phyloP scores from a whole-genome alignment of 2,888 invertebrate species.

The Cryptocheilus praepositus region DNA sequence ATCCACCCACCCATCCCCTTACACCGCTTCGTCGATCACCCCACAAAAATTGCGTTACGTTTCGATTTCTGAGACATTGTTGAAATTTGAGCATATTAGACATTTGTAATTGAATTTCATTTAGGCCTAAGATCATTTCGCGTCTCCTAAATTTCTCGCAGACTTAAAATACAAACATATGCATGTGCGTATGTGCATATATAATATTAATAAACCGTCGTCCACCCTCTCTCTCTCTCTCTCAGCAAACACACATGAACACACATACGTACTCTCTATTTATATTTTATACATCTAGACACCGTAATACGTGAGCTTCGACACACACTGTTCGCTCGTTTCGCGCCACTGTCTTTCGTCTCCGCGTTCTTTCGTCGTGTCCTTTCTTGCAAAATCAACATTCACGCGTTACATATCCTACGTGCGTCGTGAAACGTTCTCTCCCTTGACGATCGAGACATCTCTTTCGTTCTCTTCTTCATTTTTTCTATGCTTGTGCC shows the following conservation, averaged over 20 bases:
- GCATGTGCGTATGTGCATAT: conserved; percentile 34
- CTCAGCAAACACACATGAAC: conserved; percentile 1
- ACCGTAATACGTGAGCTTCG: conserved; percentile 45
- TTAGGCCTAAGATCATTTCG: conserved; percentile 60
- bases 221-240: conserved; percentile 3
- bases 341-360: conserved; percentile 6
- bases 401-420: conserved; percentile 4
- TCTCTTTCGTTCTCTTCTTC: neutral
- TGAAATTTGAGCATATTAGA: conserved; percentile 70
- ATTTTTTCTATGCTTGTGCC: neutral
- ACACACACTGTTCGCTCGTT: conserved; percentile 7
- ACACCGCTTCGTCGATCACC: conserved; percentile 9
- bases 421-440: conserved; percentile 8
- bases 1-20: neutral
- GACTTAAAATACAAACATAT: conserved; percentile 52
- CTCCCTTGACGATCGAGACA: neutral
- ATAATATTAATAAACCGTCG: conserved; percentile 26
- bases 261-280: conserved; percentile 26
- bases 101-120: conserved; percentile 67
- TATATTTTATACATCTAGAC: conserved; percentile 8
- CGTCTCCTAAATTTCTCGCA: conserved; percentile 46
- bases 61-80: conserved; percentile 59
- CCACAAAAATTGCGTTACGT: conserved; percentile 35
- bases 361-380: neutral
- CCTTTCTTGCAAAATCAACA: conserved; percentile 15